These are phyloP conservation scores for Trissonchulus latispiculum DNA, from an alignment of 2,888 invertebrate genomes.

Conservation along the genomic window DNA sequence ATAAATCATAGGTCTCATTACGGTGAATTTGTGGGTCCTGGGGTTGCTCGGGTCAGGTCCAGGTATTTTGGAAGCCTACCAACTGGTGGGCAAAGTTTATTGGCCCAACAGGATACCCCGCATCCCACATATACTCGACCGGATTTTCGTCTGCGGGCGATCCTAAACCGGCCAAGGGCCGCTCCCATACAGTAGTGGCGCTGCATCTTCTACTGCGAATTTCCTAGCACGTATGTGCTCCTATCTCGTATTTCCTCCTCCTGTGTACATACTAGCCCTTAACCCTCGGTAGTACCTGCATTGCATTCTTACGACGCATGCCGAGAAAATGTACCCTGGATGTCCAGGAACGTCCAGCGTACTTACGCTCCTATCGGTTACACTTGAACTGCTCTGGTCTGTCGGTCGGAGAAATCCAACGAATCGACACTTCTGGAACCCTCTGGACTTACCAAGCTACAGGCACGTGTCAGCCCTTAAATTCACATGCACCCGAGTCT, in stretches of 20 bases:
- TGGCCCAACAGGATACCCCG: not conserved
- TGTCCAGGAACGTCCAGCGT: not conserved
- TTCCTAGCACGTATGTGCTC: not conserved
- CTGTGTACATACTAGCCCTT: not conserved
- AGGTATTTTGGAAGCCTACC: not conserved
- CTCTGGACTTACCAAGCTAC: not conserved
- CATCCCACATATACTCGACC: not conserved
- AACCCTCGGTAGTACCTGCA: not conserved
- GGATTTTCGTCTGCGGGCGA: not conserved
- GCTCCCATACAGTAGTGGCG: not conserved
- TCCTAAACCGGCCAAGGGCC: not conserved
- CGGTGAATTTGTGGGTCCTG: not conserved
- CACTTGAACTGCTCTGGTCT: not conserved
- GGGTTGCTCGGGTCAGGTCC: not conserved
- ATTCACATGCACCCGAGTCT: no score
- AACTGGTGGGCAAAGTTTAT: not conserved
- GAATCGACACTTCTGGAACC: not conserved
- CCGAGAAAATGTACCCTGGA: not conserved
- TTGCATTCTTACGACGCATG: not conserved
- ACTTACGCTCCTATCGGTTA: not conserved
- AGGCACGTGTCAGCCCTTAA: not conserved
- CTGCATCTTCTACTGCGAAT: not conserved
- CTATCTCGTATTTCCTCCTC: no score
- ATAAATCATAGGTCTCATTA: not conserved
- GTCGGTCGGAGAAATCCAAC: not conserved